Evolutionary conservation across 2,113 vertebrate genomes (phyloP).

Genomic region (Sinocyclocheilus rhinocerous): DNA sequence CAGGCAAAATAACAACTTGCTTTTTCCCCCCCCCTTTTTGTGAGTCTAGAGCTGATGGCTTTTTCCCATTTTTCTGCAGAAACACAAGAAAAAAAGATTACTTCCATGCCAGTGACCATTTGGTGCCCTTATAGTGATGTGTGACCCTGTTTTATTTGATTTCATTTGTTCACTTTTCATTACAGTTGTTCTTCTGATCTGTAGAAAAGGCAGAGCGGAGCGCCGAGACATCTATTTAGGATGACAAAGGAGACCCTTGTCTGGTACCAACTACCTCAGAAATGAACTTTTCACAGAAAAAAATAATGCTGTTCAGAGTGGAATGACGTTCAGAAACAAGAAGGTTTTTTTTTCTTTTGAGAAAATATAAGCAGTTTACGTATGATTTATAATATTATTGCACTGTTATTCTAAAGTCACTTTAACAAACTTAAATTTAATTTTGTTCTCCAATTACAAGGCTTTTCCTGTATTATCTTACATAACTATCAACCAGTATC

Average conservation of each 20-base stretch:
- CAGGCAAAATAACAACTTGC: conserved; percentile 80
- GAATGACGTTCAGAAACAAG: not conserved
- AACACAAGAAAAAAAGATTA: conserved; percentile 74
- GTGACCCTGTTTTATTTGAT: conserved; percentile 83
- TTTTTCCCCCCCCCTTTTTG: conserved; percentile 60
- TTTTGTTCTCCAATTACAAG: not conserved
- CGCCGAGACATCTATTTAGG: conserved; percentile 65
- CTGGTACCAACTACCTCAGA: conserved; percentile 57
- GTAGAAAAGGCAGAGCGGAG: conserved; percentile 64
- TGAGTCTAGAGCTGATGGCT: conserved; percentile 69
- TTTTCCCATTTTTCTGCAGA: conserved; percentile 70
- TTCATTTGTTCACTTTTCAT: conserved; percentile 81
- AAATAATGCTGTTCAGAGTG: not conserved
- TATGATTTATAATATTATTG: not conserved
- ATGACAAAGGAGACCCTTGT: conserved; percentile 60
- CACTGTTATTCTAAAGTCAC: not conserved
- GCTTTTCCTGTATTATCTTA: not conserved
- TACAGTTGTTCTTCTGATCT: conserved; percentile 75
- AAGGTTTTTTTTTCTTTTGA: not conserved
- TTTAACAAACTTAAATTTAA: not conserved
- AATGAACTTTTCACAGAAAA: conserved; percentile 36
- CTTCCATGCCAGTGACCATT: conserved; percentile 80
- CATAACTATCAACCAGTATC: not conserved
- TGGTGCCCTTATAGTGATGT: conserved; percentile 81
- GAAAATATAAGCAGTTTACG: not conserved